Base-by-base conservation (phyloP, 64 coral and sea anemone species). In the Montipora capricornis region DNA sequence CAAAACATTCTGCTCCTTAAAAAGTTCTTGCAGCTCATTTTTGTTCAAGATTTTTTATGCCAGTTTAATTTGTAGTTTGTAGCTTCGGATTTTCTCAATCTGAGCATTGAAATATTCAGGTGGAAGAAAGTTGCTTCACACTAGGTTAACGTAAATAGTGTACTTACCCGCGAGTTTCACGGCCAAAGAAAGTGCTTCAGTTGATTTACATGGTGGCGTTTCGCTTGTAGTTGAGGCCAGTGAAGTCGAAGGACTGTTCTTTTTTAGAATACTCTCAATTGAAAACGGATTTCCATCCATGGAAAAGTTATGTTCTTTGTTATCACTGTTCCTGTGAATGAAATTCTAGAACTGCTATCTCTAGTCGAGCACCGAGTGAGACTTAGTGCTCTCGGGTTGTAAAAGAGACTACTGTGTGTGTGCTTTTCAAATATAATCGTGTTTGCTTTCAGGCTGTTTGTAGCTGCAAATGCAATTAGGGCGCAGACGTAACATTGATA, bases 161-260 rank as follows among this genome's bases (percentile, higher is more conserved):
- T 76, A 48, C 92, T 88, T 88, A 93, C 92, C 92, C 17, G 92
- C 92, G 5, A 93, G 92, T 81, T 93, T 93, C n/a, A 87, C 92
- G 5, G 92, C 92, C 16, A 93, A 61, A 50, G 92, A 93, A 9
- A 93, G 77, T 49, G 92, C 92, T 3, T 85, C 92, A 3, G 55
- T 93, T 53, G 92, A 81, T 61, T 77, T 93, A 4, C 84, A 87
- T 24, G 83, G 37, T 37, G 80, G 45, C 4, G 45, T 12, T 48
- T 84, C 79, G 2, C 81, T 84, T 44, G 75, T 50, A 53, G 37
- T 78, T 49, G 59, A 58, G 1, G 6, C 44, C 8, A 46, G 17
- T 45, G 91, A 44, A 75, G 75, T 48, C 47, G 48, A 13, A n/a
- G 64, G 55, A 52, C 48, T 51, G 49, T 88, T 77, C 77, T 93